Percentiles rank a stretch among this genome's conserved stretches.
phyloP scores from a whole-genome alignment of 1,140 invertebrate species.

The Drosophila murphyi region DNA sequence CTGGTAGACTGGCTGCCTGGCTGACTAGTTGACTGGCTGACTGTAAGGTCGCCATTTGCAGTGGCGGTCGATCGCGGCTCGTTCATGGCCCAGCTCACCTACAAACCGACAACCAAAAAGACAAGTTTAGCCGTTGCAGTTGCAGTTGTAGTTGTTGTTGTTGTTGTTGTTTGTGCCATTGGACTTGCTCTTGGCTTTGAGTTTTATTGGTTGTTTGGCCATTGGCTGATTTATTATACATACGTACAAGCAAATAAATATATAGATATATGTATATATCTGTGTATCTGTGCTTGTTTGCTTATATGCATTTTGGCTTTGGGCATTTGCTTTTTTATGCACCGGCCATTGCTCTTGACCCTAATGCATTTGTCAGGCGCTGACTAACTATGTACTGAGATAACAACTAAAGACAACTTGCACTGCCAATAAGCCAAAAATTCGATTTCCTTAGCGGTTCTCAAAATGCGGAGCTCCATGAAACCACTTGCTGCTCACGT shows the following conservation, averaged over 20 bases:
- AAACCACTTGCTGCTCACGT: constrained; percentile 41
- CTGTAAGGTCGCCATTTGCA: constrained; percentile 66
- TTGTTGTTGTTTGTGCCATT: constrained; percentile 66
- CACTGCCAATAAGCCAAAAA: constrained; percentile 11
- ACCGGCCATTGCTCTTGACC: constrained; percentile 66
- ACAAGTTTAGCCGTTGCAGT: constrained; percentile 69
- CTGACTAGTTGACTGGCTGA: constrained; percentile 32
- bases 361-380: constrained; percentile 49
- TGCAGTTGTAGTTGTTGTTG: constrained; percentile 18
- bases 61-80: constrained; percentile 48
- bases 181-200: constrained; percentile 83
- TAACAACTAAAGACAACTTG: not conserved
- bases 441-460: constrained; percentile 51
- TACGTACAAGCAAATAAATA: constrained; percentile 20
- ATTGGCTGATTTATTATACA: constrained; percentile 77
- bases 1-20: constrained; percentile 15
- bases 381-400: not conserved
- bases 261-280: not conserved
- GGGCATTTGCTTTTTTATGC: constrained; percentile 21
- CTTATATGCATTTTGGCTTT: constrained; percentile 2
- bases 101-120: constrained; percentile 73
- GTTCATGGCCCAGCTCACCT: constrained; percentile 83
- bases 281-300: constrained; percentile 1
- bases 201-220: constrained; percentile 63
- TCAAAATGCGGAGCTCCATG: constrained; percentile 26